Conservation (phyloP, 2,113 vertebrate species). For the Ophthalmotilapia sp. region DNA sequence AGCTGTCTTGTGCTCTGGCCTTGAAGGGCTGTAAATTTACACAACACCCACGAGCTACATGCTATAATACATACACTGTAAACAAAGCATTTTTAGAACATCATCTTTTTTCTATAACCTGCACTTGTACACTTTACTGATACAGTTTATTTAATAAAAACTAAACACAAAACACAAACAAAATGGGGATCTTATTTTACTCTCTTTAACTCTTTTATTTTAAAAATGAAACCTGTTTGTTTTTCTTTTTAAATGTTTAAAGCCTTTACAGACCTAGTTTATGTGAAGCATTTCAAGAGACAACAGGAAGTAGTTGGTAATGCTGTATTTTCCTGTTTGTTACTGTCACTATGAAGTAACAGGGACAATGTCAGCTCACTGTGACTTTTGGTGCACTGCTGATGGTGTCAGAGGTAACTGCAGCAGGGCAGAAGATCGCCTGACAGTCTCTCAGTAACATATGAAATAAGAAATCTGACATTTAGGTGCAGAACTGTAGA, state of each 20-base stretch:
- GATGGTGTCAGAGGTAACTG: neutral
- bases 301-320: neutral
- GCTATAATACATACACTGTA: neutral
- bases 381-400: neutral
- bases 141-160: neutral
- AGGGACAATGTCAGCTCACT: neutral
- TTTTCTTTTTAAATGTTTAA: neutral
- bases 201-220: neutral
- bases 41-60: neutral
- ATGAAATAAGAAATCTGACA: neutral
- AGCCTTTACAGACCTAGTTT: neutral
- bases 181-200: neutral
- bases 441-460: neutral
- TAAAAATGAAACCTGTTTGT: neutral
- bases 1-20: neutral
- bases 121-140: neutral
- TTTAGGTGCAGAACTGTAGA: neutral
- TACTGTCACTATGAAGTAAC: neutral
- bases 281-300: neutral
- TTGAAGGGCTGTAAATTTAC: rapidly evolving
- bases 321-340: neutral
- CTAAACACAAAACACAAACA: neutral
- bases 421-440: neutral
- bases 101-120: neutral
- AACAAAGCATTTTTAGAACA: neutral